phyloP scores from a whole-genome alignment of 2,113 vertebrate species.

The Onychostoma macrolepis region DNA sequence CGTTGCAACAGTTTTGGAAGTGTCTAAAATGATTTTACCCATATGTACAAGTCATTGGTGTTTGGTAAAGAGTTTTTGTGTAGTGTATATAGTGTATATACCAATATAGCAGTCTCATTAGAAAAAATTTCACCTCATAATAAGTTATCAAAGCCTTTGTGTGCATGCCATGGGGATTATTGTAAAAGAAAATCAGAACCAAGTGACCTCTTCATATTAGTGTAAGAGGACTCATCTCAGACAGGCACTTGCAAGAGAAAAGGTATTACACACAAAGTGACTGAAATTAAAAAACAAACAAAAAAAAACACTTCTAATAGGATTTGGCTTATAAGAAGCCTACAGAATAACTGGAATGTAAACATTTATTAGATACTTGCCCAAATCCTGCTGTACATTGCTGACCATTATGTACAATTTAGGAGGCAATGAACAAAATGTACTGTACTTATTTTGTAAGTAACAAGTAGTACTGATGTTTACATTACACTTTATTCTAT shows the following conservation, averaged over 20 bases:
- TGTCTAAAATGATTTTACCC: too few species aligned
- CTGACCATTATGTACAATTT: not conserved
- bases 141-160: not conserved
- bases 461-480: too few species aligned
- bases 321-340: not conserved
- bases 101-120: not conserved
- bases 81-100: too few species aligned
- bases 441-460: not conserved
- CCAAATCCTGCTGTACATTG: not conserved
- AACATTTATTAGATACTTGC: constrained; percentile 9
- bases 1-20: too few species aligned
- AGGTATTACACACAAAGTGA: constrained; percentile 17
- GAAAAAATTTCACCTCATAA: not conserved
- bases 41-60: too few species aligned
- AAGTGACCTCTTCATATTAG: not conserved
- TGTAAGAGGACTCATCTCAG: not conserved
- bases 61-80: too few species aligned
- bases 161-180: not conserved
- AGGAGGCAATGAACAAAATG: not conserved
- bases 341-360: constrained; percentile 7
- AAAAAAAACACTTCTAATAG: not conserved
- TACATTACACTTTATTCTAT: too few species aligned
- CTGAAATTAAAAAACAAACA: not conserved
- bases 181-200: constrained; percentile 1
- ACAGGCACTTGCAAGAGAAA: not conserved